Conservation (phyloP, 2,888 invertebrate genomes). For the Melipona beecheii region DNA sequence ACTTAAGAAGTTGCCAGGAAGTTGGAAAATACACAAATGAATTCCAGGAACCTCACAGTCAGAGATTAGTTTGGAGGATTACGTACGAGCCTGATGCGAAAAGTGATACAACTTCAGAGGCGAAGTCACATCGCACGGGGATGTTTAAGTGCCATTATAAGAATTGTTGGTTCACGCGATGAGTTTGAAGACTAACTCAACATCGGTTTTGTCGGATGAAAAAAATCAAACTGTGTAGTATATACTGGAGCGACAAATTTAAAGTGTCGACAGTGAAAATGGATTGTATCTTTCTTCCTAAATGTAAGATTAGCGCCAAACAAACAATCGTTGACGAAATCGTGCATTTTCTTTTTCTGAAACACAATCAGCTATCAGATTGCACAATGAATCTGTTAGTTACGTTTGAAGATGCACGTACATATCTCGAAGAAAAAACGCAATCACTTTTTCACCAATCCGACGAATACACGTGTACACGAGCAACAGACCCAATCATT, state of each 20-base stretch:
- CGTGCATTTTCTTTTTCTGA: no score
- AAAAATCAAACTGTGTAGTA: background rate
- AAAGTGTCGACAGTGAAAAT: background rate
- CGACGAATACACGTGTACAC: no score
- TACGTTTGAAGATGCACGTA: no score
- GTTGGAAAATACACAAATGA: background rate
- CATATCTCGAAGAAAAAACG: no score
- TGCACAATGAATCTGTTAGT: no score
- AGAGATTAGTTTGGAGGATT: background rate
- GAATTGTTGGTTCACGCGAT: background rate
- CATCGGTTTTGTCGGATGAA: background rate
- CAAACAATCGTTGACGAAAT: no score
- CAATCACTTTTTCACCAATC: no score
- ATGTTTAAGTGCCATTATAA: background rate
- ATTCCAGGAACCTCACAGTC: background rate
- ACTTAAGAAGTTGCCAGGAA: background rate
- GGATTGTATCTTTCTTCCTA: background rate
- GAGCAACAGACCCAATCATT: no score
- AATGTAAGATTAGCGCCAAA: no score
- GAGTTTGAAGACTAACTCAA: background rate
- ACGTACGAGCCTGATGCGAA: background rate
- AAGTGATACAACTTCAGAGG: background rate
- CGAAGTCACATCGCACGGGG: background rate
- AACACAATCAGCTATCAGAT: no score
- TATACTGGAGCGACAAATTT: background rate